phyloP scores from a whole-genome alignment of 30 jellyfish, hydroid and myxozoan species.

The Rhopilema esculentum region DNA sequence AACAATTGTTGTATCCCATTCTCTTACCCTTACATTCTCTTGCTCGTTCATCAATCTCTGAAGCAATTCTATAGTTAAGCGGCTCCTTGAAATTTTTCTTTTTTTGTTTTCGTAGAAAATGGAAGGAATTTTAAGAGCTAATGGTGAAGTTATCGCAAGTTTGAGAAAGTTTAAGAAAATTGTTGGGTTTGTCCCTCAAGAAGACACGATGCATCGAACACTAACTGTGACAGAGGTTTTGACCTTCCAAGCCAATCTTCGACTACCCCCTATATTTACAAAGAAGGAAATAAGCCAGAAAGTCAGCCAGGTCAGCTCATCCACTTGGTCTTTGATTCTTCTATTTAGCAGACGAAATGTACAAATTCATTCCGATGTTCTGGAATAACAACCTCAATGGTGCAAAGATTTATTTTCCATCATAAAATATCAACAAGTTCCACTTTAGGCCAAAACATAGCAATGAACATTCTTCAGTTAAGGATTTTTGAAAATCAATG shows the following conservation, averaged over 20 bases:
- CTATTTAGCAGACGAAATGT: too few relatives aligned
- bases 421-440: background rate
- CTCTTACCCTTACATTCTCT: too few relatives aligned
- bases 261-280: slow-evolving; percentile 52
- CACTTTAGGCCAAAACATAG: background rate
- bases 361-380: too few relatives aligned
- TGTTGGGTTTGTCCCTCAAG: slow-evolving; percentile 71
- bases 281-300: slow-evolving; percentile 10
- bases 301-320: slow-evolving; percentile 32
- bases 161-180: slow-evolving; percentile 29
- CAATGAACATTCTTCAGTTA: too few relatives aligned
- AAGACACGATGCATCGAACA: slow-evolving; percentile 70
- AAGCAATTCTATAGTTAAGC: background rate
- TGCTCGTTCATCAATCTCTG: background rate
- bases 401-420: background rate
- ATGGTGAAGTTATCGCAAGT: slow-evolving; percentile 25
- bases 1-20: too few relatives aligned
- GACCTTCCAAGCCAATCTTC: slow-evolving; percentile 62
- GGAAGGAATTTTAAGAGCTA: slow-evolving; percentile 44
- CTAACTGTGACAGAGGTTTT: slow-evolving; percentile 66
- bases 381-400: too few relatives aligned
- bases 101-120: slow-evolving; percentile 28
- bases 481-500: too few relatives aligned
- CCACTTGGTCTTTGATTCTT: too few relatives aligned
- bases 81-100: background rate